Conservation (phyloP, 2,888 invertebrate genomes). For the Platynereis dumerilii region DNA sequence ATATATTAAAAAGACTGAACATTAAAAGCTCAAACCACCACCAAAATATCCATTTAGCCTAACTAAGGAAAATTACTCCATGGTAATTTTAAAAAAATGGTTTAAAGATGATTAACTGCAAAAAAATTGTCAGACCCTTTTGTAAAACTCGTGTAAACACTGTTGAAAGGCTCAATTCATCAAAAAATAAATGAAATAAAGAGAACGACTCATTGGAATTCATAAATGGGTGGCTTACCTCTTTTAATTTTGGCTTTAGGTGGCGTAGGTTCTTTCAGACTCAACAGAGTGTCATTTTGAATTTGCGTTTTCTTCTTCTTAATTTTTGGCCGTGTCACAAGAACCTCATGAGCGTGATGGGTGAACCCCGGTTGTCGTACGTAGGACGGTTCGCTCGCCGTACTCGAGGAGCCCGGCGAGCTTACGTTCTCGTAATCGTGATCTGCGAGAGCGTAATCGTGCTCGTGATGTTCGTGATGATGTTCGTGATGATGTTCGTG, state of each 20-base stretch:
- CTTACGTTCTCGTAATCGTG: constrained; percentile 32
- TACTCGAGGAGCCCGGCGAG: constrained; percentile 55
- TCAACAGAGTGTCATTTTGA: constrained; percentile 42
- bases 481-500: neutral
- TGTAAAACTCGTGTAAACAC: too few relatives aligned
- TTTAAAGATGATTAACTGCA: too few relatives aligned
- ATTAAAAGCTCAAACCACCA: too few relatives aligned
- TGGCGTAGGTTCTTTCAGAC: constrained; percentile 52
- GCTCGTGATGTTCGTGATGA: constrained; percentile 37
- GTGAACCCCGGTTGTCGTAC: constrained; percentile 58
- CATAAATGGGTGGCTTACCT: constrained; percentile 52
- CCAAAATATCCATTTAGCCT: too few relatives aligned
- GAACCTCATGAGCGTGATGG: constrained; percentile 58
- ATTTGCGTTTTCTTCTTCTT: constrained; percentile 54
- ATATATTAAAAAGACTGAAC: too few relatives aligned
- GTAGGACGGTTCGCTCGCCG: constrained; percentile 59
- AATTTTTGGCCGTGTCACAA: constrained; percentile 36
- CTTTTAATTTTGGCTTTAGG: constrained; percentile 52
- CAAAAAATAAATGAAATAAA: too few relatives aligned
- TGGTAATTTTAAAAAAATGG: too few relatives aligned
- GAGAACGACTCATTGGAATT: too few relatives aligned
- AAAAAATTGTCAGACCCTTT: too few relatives aligned
- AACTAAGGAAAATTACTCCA: too few relatives aligned
- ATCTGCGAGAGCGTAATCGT: constrained; percentile 47
- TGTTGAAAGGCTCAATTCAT: too few relatives aligned